Base-by-base conservation (phyloP, 2,888 invertebrate genomes). In the Trissonchulus latispiculum region DNA sequence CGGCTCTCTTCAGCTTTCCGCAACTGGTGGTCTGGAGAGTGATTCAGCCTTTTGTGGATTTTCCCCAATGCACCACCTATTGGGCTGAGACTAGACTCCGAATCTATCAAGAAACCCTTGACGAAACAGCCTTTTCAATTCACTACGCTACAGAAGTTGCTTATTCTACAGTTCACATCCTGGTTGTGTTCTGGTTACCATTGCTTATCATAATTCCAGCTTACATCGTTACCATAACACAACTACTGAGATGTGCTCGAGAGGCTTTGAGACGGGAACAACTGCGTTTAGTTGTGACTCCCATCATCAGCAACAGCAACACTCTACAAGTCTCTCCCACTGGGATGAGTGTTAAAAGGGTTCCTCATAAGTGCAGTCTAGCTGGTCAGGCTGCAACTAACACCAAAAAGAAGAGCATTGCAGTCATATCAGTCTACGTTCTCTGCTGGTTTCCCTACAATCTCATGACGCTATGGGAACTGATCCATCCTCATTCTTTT, bases 1-100 rank as follows among this genome's bases (percentile, higher is more conserved):
- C 72, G 1, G 23, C 29, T 1, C 8, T 62, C 8, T 8, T 18
- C 2, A 61, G 61, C 28, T 15, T 64, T 18, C 72, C 72, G 1
- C 72, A 72, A 59, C n/a, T 72, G 2, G 35, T 35, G 35, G 36
- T 72, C 29, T 72, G 36, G 35, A n/a, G 32, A 23, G 2, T 29
- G n/a, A 18, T 36, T 31, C 8, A 59, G 3, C 29, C 61, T 2
- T 2, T 28, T 23, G 61, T 61, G 2, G 3, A 28, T n/a, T 71
- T 15, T 1, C 15, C 59, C 2, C 71, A 59, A 15, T 71, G 71
- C 28, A 23, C 61, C 3, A 8, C 61, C 15, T 2, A 29, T 3
- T 71, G 71, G 71, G 8, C 71, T 15, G 31, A 48, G 48, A 8
- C 8, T 8, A 8, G 48, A 15, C 23, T 48, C 23, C 23, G 8